These are phyloP conservation scores for Dusona sp. DNA, from an alignment of 2,888 invertebrate species.

Conservation along the genomic window DNA sequence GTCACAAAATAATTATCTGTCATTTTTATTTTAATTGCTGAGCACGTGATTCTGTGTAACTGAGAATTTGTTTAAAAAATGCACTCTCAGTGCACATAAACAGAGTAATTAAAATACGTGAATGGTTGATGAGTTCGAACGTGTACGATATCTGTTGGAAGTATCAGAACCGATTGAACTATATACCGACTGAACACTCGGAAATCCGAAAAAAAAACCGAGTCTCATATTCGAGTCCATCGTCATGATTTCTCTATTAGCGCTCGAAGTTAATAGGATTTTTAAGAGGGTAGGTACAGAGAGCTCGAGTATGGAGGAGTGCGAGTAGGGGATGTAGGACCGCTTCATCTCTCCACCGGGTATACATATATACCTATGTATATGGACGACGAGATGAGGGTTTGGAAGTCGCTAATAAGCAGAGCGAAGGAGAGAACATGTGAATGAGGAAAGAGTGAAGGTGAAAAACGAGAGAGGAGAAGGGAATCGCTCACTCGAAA, in stretches of 20 bases:
- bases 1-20: neutral
- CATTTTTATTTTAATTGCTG: neutral
- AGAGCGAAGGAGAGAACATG: conserved; percentile 28
- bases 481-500: conserved; percentile 76
- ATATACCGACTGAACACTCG: conserved; percentile 2
- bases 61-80: neutral
- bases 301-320: conserved; percentile 10
- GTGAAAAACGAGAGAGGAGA: conserved; percentile 40
- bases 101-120: conserved; percentile 21
- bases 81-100: neutral
- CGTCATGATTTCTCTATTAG: conserved; percentile 73
- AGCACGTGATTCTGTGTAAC: neutral
- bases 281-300: conserved; percentile 70
- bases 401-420: conserved; percentile 74
- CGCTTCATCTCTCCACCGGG: neutral
- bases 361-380: neutral
- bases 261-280: conserved; percentile 74
- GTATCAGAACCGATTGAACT: conserved; percentile 15
- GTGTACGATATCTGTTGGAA: neutral
- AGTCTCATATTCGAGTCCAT: conserved; percentile 69
- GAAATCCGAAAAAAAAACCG: conserved; percentile 25
- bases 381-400: conserved; percentile 54
- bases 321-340: neutral
- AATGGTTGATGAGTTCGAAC: neutral
- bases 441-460: conserved; percentile 23